These are phyloP conservation scores for Istiophorus platypterus DNA, from an alignment of 2,113 vertebrate species.

Conservation along the genomic window DNA sequence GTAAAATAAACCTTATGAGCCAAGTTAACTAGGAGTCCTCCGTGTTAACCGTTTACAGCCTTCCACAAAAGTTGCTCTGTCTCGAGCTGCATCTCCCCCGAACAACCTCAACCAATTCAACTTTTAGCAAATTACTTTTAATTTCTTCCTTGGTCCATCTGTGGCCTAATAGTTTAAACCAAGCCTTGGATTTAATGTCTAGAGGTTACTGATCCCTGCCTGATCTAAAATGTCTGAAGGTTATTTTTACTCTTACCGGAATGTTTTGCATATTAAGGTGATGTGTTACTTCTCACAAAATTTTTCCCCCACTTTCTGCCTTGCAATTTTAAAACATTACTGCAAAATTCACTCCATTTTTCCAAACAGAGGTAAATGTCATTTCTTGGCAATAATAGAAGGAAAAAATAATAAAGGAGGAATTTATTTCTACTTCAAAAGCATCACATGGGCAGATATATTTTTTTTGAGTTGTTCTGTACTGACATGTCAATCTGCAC, in stretches of 20 bases:
- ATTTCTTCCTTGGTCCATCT: neutral
- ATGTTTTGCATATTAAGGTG: neutral
- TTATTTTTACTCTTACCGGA: neutral
- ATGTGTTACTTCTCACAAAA: no score
- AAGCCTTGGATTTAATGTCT: neutral
- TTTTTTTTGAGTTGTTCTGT: neutral
- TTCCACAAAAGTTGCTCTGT: neutral
- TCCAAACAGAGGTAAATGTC: neutral
- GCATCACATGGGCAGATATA: neutral
- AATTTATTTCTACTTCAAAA: neutral
- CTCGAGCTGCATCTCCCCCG: neutral
- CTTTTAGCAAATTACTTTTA: neutral
- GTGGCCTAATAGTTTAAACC: neutral
- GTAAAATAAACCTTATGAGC: neutral
- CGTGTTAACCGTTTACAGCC: neutral
- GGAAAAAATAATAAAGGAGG: neutral
- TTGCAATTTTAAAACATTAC: no score
- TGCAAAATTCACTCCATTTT: neutral
- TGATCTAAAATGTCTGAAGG: neutral
- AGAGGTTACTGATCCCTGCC: neutral
- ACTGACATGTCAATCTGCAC: slow-evolving; percentile 15
- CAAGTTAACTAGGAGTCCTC: neutral
- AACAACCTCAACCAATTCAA: neutral
- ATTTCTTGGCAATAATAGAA: neutral
- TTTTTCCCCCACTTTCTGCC: no score